These are phyloP conservation scores for Ectropis crepuscularia DNA, from an alignment of 2,888 invertebrate genomes.

Conservation along the genomic window DNA sequence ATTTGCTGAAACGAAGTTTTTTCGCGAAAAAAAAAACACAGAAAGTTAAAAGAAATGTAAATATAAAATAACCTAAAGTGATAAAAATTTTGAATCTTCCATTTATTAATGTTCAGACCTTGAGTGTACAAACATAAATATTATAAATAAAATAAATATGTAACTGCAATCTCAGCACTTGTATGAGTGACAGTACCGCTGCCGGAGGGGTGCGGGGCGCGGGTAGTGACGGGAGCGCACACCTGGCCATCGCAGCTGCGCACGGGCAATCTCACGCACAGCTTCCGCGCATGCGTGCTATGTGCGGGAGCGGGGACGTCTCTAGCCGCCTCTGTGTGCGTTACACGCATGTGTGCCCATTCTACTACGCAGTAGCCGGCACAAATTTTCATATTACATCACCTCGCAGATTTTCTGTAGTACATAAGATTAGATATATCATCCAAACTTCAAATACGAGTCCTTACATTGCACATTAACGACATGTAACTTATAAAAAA, in stretches of 20 bases:
- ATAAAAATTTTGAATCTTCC: not conserved
- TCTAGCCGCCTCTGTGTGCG: constrained; percentile 19
- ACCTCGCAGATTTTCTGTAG: too few species aligned
- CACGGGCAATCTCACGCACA: constrained; percentile 82
- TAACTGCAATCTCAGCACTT: constrained; percentile 22
- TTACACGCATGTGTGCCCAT: constrained; percentile 4
- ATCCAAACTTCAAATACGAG: too few species aligned
- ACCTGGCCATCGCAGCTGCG: constrained; percentile 83
- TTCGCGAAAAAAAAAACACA: too few species aligned
- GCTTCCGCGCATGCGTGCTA: constrained; percentile 79
- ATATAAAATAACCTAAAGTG: too few species aligned
- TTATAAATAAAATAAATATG: not conserved
- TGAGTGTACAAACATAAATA: not conserved
- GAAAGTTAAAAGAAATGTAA: too few species aligned
- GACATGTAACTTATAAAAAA: too few species aligned
- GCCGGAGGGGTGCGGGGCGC: constrained; percentile 40
- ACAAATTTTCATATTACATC: too few species aligned
- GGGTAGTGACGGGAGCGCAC: constrained; percentile 63
- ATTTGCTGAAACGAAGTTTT: too few species aligned
- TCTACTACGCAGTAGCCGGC: not conserved
- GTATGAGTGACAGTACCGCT: constrained; percentile 59
- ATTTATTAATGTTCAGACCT: constrained; percentile 2
- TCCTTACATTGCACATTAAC: too few species aligned
- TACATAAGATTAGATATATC: too few species aligned
- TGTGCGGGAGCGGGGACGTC: constrained; percentile 44